Evolutionary conservation across 1,140 invertebrate species (phyloP), one percentile per base, ranked within the genome.

Genomic region (Caligus rogercresseyi): DNA sequence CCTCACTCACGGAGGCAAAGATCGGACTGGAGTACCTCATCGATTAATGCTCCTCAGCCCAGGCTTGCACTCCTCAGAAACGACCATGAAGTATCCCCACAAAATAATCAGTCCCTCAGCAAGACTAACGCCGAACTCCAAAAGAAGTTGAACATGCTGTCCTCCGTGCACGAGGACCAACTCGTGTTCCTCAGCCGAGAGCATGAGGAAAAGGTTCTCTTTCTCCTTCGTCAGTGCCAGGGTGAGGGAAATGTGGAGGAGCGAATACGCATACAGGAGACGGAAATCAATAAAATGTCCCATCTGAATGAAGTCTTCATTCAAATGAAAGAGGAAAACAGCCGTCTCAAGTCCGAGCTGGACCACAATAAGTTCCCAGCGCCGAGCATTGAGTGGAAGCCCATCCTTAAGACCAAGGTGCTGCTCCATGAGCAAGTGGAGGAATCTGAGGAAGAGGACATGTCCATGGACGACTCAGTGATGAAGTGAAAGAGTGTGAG

Each of bases 1-100:
- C 74, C 54, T 73, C 72, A 20, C 75, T 76, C 74, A 66, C 71
- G 43, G 75, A 76, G 65, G 73, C 74, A n/a, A 76, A 75, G 65
- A 73, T 68, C 68, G 72, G 71, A 3, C 60, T 74, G 31, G 71
- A 72, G 59, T 74, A 69, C 66, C 66, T 75, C 2, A 68, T 43
- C 23, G 26, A 66, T 2, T 53, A 55, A 14, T 23, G n/a, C 3
- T 20, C 23, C 2, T 23, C 20, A 16, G 16, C n/a, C 54, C 16
- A 20, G 26, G 1, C 13, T 63, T 3, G 54, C 15, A 4, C 54
- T 2, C 16, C 25, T 66, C 15, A 24, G 66, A 59, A 18, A 15
- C 18, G 54, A 57, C 23, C 63, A 67, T 59, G 59, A 67, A 54
- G 65, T 64, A 25, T 25, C 61, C 55, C n/a, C 25, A 16, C 1